Percentiles rank a stretch among this genome's conserved stretches.
phyloP scores from a whole-genome alignment of 2,113 vertebrate genomes.

The Salvelinus sp. region DNA sequence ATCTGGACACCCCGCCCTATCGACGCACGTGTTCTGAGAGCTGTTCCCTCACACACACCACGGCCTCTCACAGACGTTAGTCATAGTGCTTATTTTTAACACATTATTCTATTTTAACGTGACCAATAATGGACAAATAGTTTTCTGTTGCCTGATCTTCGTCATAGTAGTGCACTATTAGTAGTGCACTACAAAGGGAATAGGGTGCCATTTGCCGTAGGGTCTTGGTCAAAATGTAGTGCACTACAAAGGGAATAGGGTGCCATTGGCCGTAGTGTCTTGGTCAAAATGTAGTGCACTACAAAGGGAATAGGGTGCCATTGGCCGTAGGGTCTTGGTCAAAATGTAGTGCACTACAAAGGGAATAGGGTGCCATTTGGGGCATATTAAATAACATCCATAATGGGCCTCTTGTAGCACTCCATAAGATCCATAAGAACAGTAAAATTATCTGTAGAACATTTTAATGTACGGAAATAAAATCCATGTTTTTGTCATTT shows the following conservation, averaged over 20 bases:
- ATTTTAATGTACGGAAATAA: no score
- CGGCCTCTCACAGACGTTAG: constrained; percentile 55
- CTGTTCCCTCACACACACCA: constrained; percentile 51
- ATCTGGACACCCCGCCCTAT: constrained; percentile 67
- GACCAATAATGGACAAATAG: constrained; percentile 30
- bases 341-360: no score
- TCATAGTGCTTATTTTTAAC: constrained; percentile 54
- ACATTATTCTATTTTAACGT: constrained; percentile 60
- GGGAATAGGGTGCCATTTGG: no score
- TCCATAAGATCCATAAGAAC: background rate
- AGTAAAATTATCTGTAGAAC: background rate
- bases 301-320: no score
- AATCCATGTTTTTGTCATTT: no score
- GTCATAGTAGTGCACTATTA: no score
- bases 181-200: background rate
- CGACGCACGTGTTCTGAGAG: constrained; percentile 50
- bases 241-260: no score
- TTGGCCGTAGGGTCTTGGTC: no score
- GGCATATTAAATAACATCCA: background rate
- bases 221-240: no score
- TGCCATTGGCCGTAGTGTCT: no score
- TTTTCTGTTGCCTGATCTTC: constrained; percentile 14
- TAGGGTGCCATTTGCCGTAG: no score
- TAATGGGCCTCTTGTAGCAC: constrained; percentile 23
- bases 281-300: no score